Conservation (phyloP, 23 tunicate species). For the Ascidia mentula region DNA sequence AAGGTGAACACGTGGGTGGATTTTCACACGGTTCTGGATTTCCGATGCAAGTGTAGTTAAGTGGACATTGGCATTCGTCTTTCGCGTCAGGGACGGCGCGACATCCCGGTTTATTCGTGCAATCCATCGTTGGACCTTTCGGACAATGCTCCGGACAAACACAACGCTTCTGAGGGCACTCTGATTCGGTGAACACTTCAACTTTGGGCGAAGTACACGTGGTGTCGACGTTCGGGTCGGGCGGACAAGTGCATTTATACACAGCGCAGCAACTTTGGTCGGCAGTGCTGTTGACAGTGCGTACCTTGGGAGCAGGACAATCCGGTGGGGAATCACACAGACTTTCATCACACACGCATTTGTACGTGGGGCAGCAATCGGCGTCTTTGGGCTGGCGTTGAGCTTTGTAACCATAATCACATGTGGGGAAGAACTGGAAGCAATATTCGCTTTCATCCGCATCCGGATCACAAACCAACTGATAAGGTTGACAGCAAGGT, state of each 20-base stretch:
- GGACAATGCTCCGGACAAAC: constrained; percentile 39
- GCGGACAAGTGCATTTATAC: constrained; percentile 35
- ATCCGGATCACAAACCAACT: constrained; percentile 14
- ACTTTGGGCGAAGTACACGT: not conserved
- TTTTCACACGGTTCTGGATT: constrained; percentile 17
- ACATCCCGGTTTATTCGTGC: constrained; percentile 37
- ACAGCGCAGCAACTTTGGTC: constrained; percentile 53
- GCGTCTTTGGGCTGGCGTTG: constrained; percentile 10
- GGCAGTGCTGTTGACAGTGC: not conserved
- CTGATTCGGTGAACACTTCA: constrained; percentile 10
- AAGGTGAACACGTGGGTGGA: constrained; percentile 14
- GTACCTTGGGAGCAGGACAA: constrained; percentile 14
- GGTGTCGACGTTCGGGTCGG: not conserved
- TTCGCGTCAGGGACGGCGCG: constrained; percentile 22
- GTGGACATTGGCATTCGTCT: constrained; percentile 40
- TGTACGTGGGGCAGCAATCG: constrained; percentile 31
- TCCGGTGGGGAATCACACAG: not conserved
- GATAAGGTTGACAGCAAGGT: constrained; percentile 30
- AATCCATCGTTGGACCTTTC: not conserved
- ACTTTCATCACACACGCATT: constrained; percentile 40
- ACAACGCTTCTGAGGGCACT: constrained; percentile 26
- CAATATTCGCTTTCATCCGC: constrained; percentile 11
- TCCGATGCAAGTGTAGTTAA: constrained; percentile 7
- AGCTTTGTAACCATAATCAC: constrained; percentile 12
- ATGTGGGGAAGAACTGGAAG: constrained; percentile 14